Conservation (phyloP, 2,797 vertebrate genomes). For the Gobionotothen gibberifrons region DNA sequence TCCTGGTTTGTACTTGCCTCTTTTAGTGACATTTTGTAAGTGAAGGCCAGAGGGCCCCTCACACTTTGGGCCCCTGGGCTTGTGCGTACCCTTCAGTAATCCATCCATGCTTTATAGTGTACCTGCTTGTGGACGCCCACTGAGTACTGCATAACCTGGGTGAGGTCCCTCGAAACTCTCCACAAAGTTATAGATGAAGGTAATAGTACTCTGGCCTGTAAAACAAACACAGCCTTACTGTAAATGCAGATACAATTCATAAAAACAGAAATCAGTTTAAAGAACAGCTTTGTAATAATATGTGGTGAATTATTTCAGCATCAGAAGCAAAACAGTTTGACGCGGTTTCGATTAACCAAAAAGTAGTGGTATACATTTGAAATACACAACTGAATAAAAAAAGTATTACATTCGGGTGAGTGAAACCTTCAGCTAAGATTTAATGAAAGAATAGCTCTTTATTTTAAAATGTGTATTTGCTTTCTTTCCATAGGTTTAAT, state of each 20-base stretch:
- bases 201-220: conserved; percentile 81
- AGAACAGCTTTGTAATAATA: background rate
- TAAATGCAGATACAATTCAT: conserved; percentile 6
- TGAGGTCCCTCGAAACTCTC: conserved; percentile 81
- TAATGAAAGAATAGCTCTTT: background rate
- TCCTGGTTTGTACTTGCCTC: too few relatives aligned
- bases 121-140: conserved; percentile 81
- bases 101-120: background rate
- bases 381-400: background rate
- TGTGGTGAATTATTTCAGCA: background rate
- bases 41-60: too few relatives aligned
- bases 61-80: too few relatives aligned
- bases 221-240: conserved; percentile 38
- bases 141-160: conserved; percentile 77
- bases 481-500: background rate
- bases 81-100: too few relatives aligned
- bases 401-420: background rate
- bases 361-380: background rate
- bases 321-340: background rate
- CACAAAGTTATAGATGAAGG: conserved; percentile 84
- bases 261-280: background rate
- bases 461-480: background rate
- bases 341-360: background rate
- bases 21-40: too few relatives aligned
- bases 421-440: background rate